Percentiles rank a stretch among this genome's conserved stretches.
phyloP scores from a whole-genome alignment of 1,140 invertebrate genomes.

The Drosophila navojoa region DNA sequence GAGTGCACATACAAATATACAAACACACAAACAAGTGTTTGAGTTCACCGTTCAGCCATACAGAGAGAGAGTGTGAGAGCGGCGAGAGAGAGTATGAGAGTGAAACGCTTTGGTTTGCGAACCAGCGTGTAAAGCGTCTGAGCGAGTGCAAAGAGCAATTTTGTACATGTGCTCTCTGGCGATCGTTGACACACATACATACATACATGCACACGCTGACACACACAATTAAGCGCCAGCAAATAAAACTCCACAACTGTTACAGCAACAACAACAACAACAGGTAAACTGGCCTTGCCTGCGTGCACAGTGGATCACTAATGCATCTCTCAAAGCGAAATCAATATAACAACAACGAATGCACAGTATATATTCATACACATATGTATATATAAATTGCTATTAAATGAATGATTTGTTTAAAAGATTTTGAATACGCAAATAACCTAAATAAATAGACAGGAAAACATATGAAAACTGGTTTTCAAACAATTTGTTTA shows the following conservation, averaged over 20 bases:
- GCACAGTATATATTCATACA: too few species aligned
- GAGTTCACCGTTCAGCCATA: background rate
- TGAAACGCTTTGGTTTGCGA: too few species aligned
- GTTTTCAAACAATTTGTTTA: background rate
- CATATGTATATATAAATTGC: background rate
- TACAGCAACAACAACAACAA: conserved; percentile 26
- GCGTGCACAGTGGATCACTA: conserved; percentile 56
- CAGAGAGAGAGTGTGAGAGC: background rate
- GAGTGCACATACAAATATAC: background rate
- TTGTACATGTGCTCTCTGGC: background rate
- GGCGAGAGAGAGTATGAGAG: background rate
- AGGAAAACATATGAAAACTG: background rate
- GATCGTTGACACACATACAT: conserved; percentile 18
- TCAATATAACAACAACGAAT: background rate
- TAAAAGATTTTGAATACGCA: background rate
- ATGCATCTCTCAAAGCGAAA: background rate
- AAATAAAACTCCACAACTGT: conserved; percentile 14
- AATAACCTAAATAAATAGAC: background rate
- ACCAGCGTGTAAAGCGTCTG: background rate
- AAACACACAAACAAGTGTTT: background rate
- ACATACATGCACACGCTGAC: background rate
- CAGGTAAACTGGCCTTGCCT: conserved; percentile 28
- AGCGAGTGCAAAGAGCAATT: background rate
- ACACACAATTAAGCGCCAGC: background rate
- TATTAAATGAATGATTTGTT: background rate